phyloP scores from a whole-genome alignment of 2,888 invertebrate species.

The Drosophila aldrichi region DNA sequence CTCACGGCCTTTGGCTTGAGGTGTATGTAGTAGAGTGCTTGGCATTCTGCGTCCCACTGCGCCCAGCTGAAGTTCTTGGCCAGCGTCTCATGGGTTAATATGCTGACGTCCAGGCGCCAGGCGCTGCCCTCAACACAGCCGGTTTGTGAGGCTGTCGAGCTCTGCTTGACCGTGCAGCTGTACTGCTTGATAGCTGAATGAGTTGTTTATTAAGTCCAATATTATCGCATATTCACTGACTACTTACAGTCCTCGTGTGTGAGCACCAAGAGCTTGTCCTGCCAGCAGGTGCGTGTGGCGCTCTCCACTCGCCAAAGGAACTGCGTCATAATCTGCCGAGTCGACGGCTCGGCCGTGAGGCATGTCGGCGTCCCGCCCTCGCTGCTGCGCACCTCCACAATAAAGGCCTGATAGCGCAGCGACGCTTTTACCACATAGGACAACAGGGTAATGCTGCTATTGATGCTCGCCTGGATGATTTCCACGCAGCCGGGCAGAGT shows the following conservation, averaged over 20 bases:
- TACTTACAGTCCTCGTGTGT: conserved; percentile 91
- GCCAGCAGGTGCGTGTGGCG: conserved; percentile 72
- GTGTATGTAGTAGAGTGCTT: conserved; percentile 94
- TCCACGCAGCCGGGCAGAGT: conserved; percentile 88
- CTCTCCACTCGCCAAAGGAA: conserved; percentile 86
- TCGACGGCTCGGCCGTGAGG: conserved; percentile 86
- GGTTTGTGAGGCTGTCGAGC: conserved; percentile 54
- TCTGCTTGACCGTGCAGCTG: conserved; percentile 83
- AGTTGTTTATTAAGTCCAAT: neutral
- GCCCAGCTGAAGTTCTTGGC: conserved; percentile 93
- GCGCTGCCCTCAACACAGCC: conserved; percentile 61
- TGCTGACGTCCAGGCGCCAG: conserved; percentile 87
- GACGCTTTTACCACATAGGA: conserved; percentile 89
- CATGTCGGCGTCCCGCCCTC: conserved; percentile 45
- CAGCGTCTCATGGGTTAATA: conserved; percentile 87
- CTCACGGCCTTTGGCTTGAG: conserved; percentile 90
- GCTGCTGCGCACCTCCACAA: conserved; percentile 86
- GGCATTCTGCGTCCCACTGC: conserved; percentile 91
- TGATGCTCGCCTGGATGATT: conserved; percentile 92
- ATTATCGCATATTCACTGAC: no score
- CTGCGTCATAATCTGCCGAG: conserved; percentile 92
- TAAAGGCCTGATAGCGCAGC: conserved; percentile 87
- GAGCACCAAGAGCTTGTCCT: conserved; percentile 90
- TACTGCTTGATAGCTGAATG: conserved; percentile 75
- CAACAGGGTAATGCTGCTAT: conserved; percentile 88